Conservation (phyloP, 2,888 invertebrate species). For the Tenthredo notha region DNA sequence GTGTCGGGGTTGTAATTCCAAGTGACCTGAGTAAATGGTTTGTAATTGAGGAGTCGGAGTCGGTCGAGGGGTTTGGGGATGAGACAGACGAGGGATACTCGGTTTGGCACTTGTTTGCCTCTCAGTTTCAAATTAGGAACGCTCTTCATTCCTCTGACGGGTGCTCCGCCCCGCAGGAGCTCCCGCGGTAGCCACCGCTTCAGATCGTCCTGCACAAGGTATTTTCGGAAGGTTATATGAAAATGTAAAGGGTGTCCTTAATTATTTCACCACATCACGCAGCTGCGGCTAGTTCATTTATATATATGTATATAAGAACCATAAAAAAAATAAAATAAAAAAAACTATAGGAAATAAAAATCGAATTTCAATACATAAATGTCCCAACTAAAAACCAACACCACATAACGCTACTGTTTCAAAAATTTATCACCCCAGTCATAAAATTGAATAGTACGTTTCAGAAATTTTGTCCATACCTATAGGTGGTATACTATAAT, state of each 20-base stretch:
- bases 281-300: not conserved
- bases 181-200: constrained; percentile 70
- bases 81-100: constrained; percentile 57
- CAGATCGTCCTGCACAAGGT: constrained; percentile 31
- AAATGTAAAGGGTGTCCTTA: not conserved
- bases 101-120: constrained; percentile 74
- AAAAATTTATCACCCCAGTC: not conserved
- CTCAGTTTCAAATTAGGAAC: constrained; percentile 77
- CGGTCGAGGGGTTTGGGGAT: constrained; percentile 16
- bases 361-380: not conserved
- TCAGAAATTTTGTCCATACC: not conserved
- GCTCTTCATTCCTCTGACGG: constrained; percentile 77
- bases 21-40: constrained; percentile 49
- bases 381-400: not conserved
- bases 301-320: too few species aligned
- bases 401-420: not conserved
- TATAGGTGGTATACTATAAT: not conserved
- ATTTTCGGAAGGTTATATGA: not conserved
- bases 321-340: not conserved
- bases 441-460: not conserved
- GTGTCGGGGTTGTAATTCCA: constrained; percentile 45
- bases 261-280: not conserved
- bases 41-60: constrained; percentile 42
- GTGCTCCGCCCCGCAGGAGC: constrained; percentile 75
- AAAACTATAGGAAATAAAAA: not conserved